Base-by-base conservation (phyloP, 2,888 invertebrate species). In the Andrena marginata region DNA sequence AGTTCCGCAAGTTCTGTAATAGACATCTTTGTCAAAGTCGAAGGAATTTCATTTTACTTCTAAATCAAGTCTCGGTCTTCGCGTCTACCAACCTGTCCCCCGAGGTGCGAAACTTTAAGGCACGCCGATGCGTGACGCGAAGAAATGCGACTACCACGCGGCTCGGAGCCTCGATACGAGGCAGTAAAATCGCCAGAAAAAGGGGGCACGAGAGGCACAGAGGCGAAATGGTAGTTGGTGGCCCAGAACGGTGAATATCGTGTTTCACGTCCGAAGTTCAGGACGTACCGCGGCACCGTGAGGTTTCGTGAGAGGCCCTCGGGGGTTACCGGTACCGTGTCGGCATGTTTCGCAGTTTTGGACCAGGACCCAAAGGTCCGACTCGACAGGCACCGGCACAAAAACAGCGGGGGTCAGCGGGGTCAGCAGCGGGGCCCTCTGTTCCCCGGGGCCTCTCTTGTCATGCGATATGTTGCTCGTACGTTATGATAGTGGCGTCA, bases 391-490 rank as follows among this genome's bases (percentile, higher is more conserved):
- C 87, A 84, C 87, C 80, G 80, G 84, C 84, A 89, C 83, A 89
- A 89, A 91, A 91, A 90, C 91, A 89, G 89, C 88, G 82, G 85
- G 87, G 93, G 92, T 93, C 92, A 89, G 68, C 82, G 84, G 89
- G 93, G 92, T 93, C 92, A 92, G 85, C 84, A 84, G 89, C 89
- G 89, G 88, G 80, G 79, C 86, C 82, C 89, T 89, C 90, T 91
- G 91, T 91, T 89, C 82, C 85, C 68, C 69, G 59, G 83, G 82
- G 77, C 84, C 29, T 63, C 80, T 79, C 90, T 88, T 92, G 93
- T 92, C 92, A 93, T 92, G 90, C 92, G 93, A 93, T 93, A 93
- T 91, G 90, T 90, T 89, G 87, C 90, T 90, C 90, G 89, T 91
- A 89, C 90, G 87, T 92, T 92, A 91, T 89, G 91, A 90, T 92